phyloP scores from a whole-genome alignment of 1,140 invertebrate species.

The Sipha flava region DNA sequence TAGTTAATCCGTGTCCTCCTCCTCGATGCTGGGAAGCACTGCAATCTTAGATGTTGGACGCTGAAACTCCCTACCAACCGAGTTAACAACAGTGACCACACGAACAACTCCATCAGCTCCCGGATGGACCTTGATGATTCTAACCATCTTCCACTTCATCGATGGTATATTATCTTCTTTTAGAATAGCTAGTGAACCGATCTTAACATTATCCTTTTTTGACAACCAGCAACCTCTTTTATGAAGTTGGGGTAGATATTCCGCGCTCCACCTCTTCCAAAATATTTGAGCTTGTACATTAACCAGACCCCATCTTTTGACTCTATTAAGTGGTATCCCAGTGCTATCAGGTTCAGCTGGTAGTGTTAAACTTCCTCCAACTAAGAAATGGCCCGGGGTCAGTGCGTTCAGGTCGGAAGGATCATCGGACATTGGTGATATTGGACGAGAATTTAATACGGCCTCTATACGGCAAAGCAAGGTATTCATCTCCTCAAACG shows the following conservation, averaged over 20 bases:
- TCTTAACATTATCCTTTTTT: background rate
- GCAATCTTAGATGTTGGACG: background rate
- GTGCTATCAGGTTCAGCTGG: background rate
- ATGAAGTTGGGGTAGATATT: background rate
- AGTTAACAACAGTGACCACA: background rate
- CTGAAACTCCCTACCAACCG: background rate
- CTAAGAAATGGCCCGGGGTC: conserved; percentile 40
- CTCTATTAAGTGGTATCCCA: background rate
- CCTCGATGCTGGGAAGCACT: background rate
- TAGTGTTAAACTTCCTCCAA: conserved; percentile 7
- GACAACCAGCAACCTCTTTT: background rate
- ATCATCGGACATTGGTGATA: conserved; percentile 35
- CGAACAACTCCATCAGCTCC: background rate
- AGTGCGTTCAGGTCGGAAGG: conserved; percentile 36
- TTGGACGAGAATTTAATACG: conserved; percentile 40
- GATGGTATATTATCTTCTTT: background rate
- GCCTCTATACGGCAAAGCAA: conserved; percentile 38
- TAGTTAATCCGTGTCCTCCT: background rate
- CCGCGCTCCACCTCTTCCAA: background rate
- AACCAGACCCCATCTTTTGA: conserved; percentile 38
- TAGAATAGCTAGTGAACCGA: background rate
- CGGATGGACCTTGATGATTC: background rate
- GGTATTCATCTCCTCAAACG: conserved; percentile 41
- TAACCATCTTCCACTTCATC: background rate
- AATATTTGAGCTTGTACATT: background rate